Percentiles rank a stretch among this genome's conserved stretches.
phyloP scores from a whole-genome alignment of 2,888 invertebrate species.

The Coleophora flavipennella region DNA sequence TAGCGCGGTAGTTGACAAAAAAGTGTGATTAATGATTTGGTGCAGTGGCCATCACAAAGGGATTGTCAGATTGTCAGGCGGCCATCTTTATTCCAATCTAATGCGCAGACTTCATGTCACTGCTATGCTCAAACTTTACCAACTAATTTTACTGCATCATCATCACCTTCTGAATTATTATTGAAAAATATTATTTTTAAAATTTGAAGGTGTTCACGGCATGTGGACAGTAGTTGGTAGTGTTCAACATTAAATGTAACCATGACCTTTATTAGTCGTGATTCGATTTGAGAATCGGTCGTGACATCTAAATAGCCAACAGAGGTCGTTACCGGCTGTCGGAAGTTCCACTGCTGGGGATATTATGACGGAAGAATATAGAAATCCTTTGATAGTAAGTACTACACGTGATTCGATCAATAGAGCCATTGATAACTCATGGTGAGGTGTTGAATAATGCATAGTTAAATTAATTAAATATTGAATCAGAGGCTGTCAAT shows the following conservation, averaged over 20 bases:
- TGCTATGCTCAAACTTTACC: neutral
- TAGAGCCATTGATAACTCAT: neutral
- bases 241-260: conserved; percentile 37
- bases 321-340: conserved; percentile 61
- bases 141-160: neutral
- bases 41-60: conserved; percentile 44
- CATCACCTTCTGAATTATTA: no score
- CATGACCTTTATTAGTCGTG: conserved; percentile 63
- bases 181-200: no score
- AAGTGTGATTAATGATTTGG: conserved; percentile 61
- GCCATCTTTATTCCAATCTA: conserved; percentile 30
- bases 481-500: neutral
- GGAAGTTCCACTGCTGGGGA: conserved; percentile 38
- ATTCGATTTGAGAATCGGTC: conserved; percentile 43
- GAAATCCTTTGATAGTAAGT: conserved; percentile 33
- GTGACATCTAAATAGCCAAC: conserved; percentile 63
- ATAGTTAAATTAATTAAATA: neutral
- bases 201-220: conserved; percentile 16
- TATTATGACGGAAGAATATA: conserved; percentile 47
- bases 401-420: conserved; percentile 24
- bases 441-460: conserved; percentile 2
- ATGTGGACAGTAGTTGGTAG: conserved; percentile 34
- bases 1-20: conserved; percentile 61
- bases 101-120: conserved; percentile 19
- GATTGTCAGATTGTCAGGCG: conserved; percentile 40